Base-by-base conservation (phyloP, 2,113 vertebrate species). In the Engystomops pustulosus region DNA sequence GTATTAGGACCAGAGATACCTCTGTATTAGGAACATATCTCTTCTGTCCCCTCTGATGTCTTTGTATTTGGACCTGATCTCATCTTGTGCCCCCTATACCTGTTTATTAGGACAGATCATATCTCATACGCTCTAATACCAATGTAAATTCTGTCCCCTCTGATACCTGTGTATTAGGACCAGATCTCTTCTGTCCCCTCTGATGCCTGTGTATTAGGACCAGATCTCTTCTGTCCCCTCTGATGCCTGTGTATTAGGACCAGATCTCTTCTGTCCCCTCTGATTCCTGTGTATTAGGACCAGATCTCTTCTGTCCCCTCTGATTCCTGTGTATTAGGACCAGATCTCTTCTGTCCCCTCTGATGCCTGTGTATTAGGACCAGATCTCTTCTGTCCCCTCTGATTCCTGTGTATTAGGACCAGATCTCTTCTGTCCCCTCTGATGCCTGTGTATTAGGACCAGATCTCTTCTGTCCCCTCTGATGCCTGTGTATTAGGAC, bases 51-150 rank as follows among this genome's bases (percentile, higher is more conserved):
- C 41, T 15, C 44, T 30, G 6, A 30, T 53, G 4, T 38, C 44
- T 75, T 27, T 75, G 45, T 51, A 75, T 51, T 75, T 51, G 72
- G 44, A 75, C 27, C 20, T n/a, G n/a, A 76, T 38, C 5, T 32
- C 34, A 23, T 41, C 14, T 78, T 5, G 15, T 23, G 7, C 45
- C 69, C 14, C 38, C 8, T 41, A 41, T 41, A 41, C 8, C 4
- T 8, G 8, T 8, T 5, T 30, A 75, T 45, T 72, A 45, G 69
- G 41, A 5, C n/a, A n/a, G n/a, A n/a, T n/a, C n/a, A n/a, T n/a
- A n/a, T n/a, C n/a, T n/a, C n/a, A n/a, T n/a, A n/a, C n/a, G n/a
- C n/a, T n/a, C n/a, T n/a, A n/a, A n/a, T n/a, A n/a, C n/a, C n/a
- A n/a, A n/a, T n/a, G n/a, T n/a, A n/a, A n/a, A n/a, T 41, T 41